Conservation (phyloP, 1,140 invertebrate species). For the Meloidogyne floridensis region DNA sequence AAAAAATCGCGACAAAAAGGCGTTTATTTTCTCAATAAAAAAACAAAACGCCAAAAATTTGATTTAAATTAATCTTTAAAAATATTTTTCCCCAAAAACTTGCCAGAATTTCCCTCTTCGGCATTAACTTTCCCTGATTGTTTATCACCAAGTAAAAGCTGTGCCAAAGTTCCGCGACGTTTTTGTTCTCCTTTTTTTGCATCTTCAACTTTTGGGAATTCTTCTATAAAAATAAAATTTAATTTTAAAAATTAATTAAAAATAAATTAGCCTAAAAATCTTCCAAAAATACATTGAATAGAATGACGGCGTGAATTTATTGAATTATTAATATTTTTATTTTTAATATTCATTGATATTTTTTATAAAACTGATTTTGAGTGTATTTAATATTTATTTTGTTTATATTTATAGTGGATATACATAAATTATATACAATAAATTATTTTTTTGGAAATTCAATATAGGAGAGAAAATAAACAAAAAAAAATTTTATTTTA, state of each 20-base stretch:
- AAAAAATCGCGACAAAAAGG: no score
- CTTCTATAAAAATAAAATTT: background rate
- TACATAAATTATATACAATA: background rate
- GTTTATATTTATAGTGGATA: background rate
- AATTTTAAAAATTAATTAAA: background rate
- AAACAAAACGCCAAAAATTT: background rate
- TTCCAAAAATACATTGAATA: conserved; percentile 10
- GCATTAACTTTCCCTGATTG: background rate
- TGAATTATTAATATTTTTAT: background rate
- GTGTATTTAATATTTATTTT: background rate
- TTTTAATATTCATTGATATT: conserved; percentile 9
- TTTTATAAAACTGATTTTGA: background rate
- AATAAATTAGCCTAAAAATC: conserved; percentile 2
- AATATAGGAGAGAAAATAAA: background rate
- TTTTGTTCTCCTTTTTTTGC: background rate
- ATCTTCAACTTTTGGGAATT: background rate
- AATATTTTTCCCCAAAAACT: background rate
- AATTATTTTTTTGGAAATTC: background rate
- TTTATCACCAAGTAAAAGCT: background rate
- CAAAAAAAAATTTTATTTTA: background rate
- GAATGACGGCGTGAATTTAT: background rate
- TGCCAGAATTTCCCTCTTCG: background rate
- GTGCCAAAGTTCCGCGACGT: background rate
- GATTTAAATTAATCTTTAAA: background rate
- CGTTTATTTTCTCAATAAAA: background rate